Evolutionary conservation across 2,888 invertebrate species (phyloP), one percentile per base, ranked within the genome.

Genomic region (Pachydiplax longipennis): DNA sequence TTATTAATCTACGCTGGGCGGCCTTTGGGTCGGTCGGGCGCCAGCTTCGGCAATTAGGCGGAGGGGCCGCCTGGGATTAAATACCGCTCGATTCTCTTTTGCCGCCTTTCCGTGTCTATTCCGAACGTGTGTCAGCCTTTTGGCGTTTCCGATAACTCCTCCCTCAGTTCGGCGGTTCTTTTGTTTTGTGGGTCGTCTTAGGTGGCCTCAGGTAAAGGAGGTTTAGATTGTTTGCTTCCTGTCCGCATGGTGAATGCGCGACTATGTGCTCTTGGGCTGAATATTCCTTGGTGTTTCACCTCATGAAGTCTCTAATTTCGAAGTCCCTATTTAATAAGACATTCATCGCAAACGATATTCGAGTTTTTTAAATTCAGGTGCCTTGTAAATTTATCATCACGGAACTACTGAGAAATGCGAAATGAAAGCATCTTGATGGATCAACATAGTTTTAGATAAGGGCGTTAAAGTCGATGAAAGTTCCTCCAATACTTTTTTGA

Each of bases 141-240:
- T 37, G 87, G 87, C 65, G 87, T 87, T 87, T 87, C 87, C 87
- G 87, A 87, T 87, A 58, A 65, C 58, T 87, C 18, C 58, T 87
- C 35, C n/a, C 15, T 58, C 53, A 25, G 31, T 82, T 53, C 25
- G 83, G 58, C 83, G 83, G 31, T 35, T 87, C 37, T 65, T 40
- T 25, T 15, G 82, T 48, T 80, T 80, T 10, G 37, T 58, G 58
- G 37, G 12, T 83, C 83, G 31, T 31, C 83, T 58, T 58, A 58
- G 83, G 83, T 83, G 87, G 87, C 2, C 61, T 22, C 1, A 13
- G 53, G 44, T 44, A 18, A 35, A 31, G 82, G 83, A 3, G 61
- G 61, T 35, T 61, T 61, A 61, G 61, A 87, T 61, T 61, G 58
- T 87, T 61, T 35, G 37, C 61, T 87, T 87, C 87, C 87, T 87